Evolutionary conservation across 2,113 vertebrate species (phyloP), one percentile per base, ranked within the genome.

Genomic region (Anhinga rufa): DNA sequence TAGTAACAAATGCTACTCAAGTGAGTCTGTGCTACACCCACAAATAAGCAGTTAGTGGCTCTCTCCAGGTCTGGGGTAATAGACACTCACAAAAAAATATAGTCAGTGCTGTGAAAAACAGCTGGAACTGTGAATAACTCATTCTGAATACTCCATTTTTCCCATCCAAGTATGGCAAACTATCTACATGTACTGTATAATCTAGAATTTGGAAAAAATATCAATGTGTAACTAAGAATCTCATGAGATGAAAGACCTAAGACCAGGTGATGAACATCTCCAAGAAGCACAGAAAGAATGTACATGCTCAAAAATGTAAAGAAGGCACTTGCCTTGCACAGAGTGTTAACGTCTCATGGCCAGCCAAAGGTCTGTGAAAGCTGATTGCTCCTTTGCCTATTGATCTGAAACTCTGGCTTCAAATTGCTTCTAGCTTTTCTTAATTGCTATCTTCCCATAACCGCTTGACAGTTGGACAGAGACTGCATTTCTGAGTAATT

Each of bases 391-490:
- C 70, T 93, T 66, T 90, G 74, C 70, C 36, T 83, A 94, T 91
- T 12, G 74, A 85, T 95, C 82, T 76, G 49, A 82, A 76, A 32
- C 46, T 46, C 72, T 93, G 90, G 44, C 78, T 93, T 94, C 75
- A 93, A 85, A 74, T 60, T 94, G 84, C 92, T 95, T 92, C 78
- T 93, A 95, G 87, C 70, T 93, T 90, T 82, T 75, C 86, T 87
- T 94, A 95, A 95, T 95, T 96, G 96, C 90, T 52, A 5, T 79
- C 74, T 96, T 96, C 86, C 84, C 93, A 81, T 89, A 96, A 92
- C 52, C 4, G 12, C 86, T 26, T 86, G 86, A 94, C 68, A 74
- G 76, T n/a, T 85, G 49, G 86, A 94, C 70, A 85, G 84, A 75
- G 66, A 34, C 62, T 72, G 66, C 75, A 91, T 90, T 88, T 86